Conservation (phyloP, 2,113 vertebrate genomes). For the Heliornis fulica region DNA sequence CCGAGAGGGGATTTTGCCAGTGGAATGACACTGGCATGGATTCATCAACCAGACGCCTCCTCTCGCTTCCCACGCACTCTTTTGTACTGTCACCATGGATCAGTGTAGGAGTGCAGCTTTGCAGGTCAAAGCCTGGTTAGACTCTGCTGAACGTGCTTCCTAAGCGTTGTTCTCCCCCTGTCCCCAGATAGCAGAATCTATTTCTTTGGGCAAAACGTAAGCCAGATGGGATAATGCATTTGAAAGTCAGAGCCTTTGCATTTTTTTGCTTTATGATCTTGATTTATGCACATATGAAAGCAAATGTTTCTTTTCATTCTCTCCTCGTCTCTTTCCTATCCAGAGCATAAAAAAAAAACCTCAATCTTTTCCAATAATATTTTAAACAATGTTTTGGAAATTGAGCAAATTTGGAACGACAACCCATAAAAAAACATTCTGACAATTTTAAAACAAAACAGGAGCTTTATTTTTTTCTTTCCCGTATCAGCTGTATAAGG, state of each 20-base stretch:
- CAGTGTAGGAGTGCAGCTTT: background rate
- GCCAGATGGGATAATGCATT: constrained; percentile 8
- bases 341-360: background rate
- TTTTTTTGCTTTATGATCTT: constrained; percentile 19
- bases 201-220: constrained; percentile 32
- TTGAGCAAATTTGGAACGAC: background rate
- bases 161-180: background rate
- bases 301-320: background rate
- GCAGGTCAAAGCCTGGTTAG: constrained; percentile 9
- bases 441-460: background rate
- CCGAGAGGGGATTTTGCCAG: background rate
- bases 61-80: background rate
- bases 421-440: background rate
- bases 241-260: constrained; percentile 14
- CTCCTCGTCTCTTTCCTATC: background rate
- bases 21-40: background rate
- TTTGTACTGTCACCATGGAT: constrained; percentile 9
- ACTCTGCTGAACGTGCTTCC: background rate
- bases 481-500: background rate
- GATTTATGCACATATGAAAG: constrained; percentile 51
- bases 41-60: constrained; percentile 5
- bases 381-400: background rate
- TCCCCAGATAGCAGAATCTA: background rate
- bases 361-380: background rate
- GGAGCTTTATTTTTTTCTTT: background rate